These are phyloP conservation scores for Crossocerus cetratus DNA, from an alignment of 2,888 invertebrate genomes.

Conservation along the genomic window DNA sequence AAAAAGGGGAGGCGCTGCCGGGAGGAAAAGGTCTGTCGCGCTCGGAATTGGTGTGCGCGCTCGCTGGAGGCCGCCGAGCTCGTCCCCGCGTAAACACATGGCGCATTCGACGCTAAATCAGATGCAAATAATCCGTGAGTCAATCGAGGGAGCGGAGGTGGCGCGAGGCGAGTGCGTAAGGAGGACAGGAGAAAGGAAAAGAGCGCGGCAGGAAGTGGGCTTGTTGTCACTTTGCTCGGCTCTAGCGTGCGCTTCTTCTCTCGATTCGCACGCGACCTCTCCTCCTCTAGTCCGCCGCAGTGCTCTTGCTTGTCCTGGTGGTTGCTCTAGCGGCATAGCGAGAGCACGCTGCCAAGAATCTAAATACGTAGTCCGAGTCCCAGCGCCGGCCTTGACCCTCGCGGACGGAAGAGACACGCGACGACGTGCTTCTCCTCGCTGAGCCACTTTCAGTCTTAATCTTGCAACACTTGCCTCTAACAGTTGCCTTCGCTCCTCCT, in stretches of 20 bases:
- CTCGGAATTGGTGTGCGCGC: not conserved
- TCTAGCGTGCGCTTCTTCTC: constrained; percentile 8
- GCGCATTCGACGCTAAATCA: constrained; percentile 27
- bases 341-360: constrained; percentile 50
- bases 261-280: constrained; percentile 2
- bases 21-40: not conserved
- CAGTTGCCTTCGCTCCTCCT: no score
- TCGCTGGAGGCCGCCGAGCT: constrained; percentile 14
- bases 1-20: not conserved
- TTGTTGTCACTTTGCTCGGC: constrained; percentile 11
- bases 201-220: constrained; percentile 17
- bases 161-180: not conserved
- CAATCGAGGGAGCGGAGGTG: not conserved
- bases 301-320: not conserved
- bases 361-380: constrained; percentile 50
- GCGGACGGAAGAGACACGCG: constrained; percentile 33
- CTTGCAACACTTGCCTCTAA: no score
- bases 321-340: not conserved
- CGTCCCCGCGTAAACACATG: constrained; percentile 26
- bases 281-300: not conserved
- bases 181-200: not conserved
- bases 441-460: no score
- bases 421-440: not conserved
- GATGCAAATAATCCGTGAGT: constrained; percentile 27
- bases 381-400: constrained; percentile 52